A percentile compares a stretch with the other conserved stretches of the same genome.
These are phyloP conservation scores for Thereva nobilitata DNA, from an alignment of 2,888 invertebrate species.

Conservation along the genomic window DNA sequence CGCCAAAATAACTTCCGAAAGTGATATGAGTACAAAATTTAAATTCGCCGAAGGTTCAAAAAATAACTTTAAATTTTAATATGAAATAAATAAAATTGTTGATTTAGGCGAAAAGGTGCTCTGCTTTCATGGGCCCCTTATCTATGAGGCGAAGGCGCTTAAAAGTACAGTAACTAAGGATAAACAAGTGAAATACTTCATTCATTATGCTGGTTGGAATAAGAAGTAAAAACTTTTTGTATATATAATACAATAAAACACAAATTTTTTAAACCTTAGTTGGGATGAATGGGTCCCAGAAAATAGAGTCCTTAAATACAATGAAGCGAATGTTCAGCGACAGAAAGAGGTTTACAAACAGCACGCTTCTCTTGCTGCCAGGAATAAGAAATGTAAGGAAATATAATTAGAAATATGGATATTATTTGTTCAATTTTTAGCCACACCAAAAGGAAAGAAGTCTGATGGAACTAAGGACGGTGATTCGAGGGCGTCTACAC, in stretches of 20 bases:
- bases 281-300: constrained; percentile 95
- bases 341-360: constrained; percentile 86
- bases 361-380: constrained; percentile 72
- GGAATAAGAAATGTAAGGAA: constrained; percentile 66
- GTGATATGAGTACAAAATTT: constrained; percentile 65
- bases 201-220: constrained; percentile 98
- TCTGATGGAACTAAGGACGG: constrained; percentile 46
- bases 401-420: constrained; percentile 11
- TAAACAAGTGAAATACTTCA: constrained; percentile 86
- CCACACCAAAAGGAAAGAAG: constrained; percentile 55
- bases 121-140: constrained; percentile 93
- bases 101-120: constrained; percentile 80
- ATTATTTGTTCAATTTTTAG: constrained; percentile 43
- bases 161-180: constrained; percentile 82
- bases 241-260: neutral
- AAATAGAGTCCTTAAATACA: constrained; percentile 85
- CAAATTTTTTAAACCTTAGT: constrained; percentile 56
- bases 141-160: constrained; percentile 96
- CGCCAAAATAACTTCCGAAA: constrained; percentile 46
- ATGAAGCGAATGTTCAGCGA: constrained; percentile 83
- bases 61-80: neutral
- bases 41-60: constrained; percentile 74
- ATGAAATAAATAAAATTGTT: constrained; percentile 15
- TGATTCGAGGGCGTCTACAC: constrained; percentile 67
- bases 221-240: constrained; percentile 74